Conservation (phyloP, 2,888 invertebrate species). For the Oasisia sp. region DNA sequence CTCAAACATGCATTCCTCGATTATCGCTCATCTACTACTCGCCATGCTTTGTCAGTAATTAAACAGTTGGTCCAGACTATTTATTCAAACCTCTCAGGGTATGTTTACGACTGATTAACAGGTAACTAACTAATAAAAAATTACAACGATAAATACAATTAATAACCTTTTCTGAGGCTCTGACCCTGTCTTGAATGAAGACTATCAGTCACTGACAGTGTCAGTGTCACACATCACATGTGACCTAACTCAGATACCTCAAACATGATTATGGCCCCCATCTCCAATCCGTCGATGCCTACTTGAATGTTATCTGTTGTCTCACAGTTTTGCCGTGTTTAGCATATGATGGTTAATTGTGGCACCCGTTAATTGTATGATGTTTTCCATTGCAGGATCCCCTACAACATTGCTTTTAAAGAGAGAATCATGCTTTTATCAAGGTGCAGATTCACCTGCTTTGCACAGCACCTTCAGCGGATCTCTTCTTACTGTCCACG, state of each 20-base stretch:
- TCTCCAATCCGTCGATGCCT: too few relatives aligned
- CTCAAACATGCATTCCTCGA: not conserved
- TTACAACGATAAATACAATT: not conserved
- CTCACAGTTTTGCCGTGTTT: too few relatives aligned
- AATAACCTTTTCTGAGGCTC: not conserved
- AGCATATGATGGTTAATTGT: not conserved
- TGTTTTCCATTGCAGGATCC: not conserved
- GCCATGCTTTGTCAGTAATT: not conserved
- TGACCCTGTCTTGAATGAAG: not conserved
- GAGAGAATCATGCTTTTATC: conserved; percentile 5
- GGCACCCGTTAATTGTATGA: not conserved
- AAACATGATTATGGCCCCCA: too few relatives aligned
- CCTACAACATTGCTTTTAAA: not conserved
- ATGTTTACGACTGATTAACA: not conserved
- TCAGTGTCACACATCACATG: too few relatives aligned
- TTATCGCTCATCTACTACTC: not conserved
- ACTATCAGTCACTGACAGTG: not conserved
- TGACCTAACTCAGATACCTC: not conserved
- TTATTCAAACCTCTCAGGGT: not conserved
- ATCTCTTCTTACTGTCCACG: not conserved
- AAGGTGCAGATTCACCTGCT: not conserved
- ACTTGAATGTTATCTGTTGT: too few relatives aligned
- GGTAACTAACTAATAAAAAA: not conserved
- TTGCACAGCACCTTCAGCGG: not conserved
- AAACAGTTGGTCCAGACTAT: not conserved